These are phyloP conservation scores for Paedocypris sp. DNA, from an alignment of 2,113 vertebrate species.

Conservation along the genomic window DNA sequence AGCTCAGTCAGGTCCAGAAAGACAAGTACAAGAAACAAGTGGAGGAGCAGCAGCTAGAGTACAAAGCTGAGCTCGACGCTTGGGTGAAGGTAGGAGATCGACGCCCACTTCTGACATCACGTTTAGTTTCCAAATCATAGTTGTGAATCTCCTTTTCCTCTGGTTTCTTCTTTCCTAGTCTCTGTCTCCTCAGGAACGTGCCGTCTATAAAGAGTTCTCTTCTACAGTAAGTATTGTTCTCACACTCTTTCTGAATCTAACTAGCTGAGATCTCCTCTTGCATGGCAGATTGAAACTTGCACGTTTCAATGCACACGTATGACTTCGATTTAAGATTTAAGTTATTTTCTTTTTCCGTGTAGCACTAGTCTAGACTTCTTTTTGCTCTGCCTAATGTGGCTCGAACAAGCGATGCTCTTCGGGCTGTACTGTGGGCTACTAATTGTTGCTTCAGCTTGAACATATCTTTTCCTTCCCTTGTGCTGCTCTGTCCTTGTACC, in stretches of 20 bases:
- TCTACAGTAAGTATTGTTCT: constrained; percentile 55
- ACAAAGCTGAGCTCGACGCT: constrained; percentile 60
- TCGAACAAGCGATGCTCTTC: neutral
- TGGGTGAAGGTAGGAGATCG: constrained; percentile 61
- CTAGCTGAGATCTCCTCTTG: no score
- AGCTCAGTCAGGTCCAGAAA: constrained; percentile 61
- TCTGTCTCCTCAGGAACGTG: constrained; percentile 62
- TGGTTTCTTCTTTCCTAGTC: constrained; percentile 43
- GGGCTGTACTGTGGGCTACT: constrained; percentile 26
- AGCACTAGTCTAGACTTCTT: no score
- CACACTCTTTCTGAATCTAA: neutral
- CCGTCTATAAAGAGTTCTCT: constrained; percentile 61
- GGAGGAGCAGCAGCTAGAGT: constrained; percentile 66
- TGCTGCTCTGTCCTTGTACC: neutral
- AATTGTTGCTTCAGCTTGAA: constrained; percentile 36
- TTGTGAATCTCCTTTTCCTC: neutral
- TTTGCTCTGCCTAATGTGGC: constrained; percentile 17
- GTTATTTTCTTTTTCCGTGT: neutral
- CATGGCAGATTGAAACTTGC: neutral
- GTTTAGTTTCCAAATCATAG: neutral
- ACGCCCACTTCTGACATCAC: neutral
- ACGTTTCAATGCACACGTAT: neutral
- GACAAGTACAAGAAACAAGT: constrained; percentile 70
- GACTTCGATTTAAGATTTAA: no score
- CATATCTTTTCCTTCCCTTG: neutral